phyloP scores from a whole-genome alignment of 2,888 invertebrate species.

The Eristalinus aeneus region DNA sequence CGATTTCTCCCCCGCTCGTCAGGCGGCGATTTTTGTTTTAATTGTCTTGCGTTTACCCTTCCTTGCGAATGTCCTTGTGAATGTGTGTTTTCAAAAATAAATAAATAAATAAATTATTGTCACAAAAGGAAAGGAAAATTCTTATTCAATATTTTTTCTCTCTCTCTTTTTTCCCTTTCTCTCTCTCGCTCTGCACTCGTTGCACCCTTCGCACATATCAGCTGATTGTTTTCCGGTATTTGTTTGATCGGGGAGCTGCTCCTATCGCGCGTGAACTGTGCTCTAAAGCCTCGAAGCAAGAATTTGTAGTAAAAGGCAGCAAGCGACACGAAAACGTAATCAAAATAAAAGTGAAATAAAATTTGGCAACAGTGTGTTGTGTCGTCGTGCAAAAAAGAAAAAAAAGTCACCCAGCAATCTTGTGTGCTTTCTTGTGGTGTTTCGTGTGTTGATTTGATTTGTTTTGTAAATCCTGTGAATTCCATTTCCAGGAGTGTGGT shows the following conservation, averaged over 20 bases:
- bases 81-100: constrained; percentile 21
- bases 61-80: constrained; percentile 43
- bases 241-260: constrained; percentile 2
- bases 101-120: not conserved
- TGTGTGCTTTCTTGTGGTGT: not conserved
- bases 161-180: constrained; percentile 5
- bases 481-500: constrained; percentile 72
- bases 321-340: not conserved
- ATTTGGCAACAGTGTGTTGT: constrained; percentile 51
- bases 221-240: constrained; percentile 59
- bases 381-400: not conserved
- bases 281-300: constrained; percentile 3
- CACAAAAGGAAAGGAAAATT: not conserved
- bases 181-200: not conserved
- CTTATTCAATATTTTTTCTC: not conserved
- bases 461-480: constrained; percentile 1
- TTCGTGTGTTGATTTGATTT: not conserved
- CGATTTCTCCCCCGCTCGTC: not conserved
- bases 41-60: not conserved
- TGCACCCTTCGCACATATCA: constrained; percentile 41
- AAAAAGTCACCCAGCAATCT: not conserved
- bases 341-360: constrained; percentile 6
- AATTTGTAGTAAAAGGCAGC: not conserved
- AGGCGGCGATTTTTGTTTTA: not conserved
- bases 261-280: constrained; percentile 45